A percentile compares a stretch with the other conserved stretches of the same genome.
These are phyloP conservation scores for Sicus ferrugineus DNA, from an alignment of 2,888 invertebrate genomes.

Conservation along the genomic window DNA sequence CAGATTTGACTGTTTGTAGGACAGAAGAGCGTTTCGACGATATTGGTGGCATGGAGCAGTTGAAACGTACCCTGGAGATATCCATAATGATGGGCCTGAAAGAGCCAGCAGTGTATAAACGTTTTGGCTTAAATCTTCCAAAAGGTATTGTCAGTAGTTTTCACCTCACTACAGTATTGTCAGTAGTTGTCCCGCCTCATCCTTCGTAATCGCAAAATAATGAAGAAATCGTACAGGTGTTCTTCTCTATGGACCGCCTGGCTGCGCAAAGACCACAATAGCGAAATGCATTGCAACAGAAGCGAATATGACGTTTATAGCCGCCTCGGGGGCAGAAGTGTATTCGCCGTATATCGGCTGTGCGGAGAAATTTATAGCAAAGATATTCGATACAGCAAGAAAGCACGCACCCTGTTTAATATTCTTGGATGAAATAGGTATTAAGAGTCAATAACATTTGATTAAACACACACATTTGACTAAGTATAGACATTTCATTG, in stretches of 20 bases:
- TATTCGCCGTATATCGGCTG: slow-evolving; percentile 74
- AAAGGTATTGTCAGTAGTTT: slow-evolving; percentile 59
- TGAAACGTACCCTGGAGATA: slow-evolving; percentile 67
- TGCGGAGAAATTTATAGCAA: slow-evolving; percentile 69
- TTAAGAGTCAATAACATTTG: slow-evolving; percentile 42
- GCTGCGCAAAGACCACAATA: slow-evolving; percentile 73
- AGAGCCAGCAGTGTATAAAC: slow-evolving; percentile 66
- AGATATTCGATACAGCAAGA: slow-evolving; percentile 70
- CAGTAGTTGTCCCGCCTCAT: too few species aligned
- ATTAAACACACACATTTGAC: background rate
- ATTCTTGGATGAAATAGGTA: slow-evolving; percentile 74
- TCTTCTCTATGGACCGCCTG: slow-evolving; percentile 72
- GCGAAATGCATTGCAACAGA: slow-evolving; percentile 69
- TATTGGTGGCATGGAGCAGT: slow-evolving; percentile 68
- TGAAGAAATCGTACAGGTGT: slow-evolving; percentile 62
- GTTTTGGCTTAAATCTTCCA: slow-evolving; percentile 68
- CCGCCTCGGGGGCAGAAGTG: slow-evolving; percentile 70
- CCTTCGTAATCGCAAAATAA: too few species aligned
- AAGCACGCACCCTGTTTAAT: slow-evolving; percentile 70
- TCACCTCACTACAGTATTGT: too few species aligned
- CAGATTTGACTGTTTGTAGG: slow-evolving; percentile 63
- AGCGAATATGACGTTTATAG: slow-evolving; percentile 67
- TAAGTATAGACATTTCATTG: background rate
- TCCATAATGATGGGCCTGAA: slow-evolving; percentile 69
- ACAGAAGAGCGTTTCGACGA: slow-evolving; percentile 64